phyloP scores from a whole-genome alignment of 2,888 invertebrate genomes.

The Asteroscopus sphinx region DNA sequence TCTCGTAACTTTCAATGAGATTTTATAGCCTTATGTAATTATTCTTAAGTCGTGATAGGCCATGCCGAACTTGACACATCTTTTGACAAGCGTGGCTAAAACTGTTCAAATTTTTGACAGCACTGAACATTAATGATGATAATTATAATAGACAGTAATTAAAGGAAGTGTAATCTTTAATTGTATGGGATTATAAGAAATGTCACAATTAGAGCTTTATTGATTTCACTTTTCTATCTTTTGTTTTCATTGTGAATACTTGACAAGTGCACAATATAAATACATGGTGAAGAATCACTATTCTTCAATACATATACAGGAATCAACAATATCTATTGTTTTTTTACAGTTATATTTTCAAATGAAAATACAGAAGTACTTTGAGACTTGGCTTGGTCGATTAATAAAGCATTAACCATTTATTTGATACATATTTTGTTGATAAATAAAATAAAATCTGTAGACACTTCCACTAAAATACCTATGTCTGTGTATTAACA shows the following conservation, averaged over 20 bases:
- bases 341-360: too few relatives aligned
- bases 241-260: constrained; percentile 4
- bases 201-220: constrained; percentile 10
- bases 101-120: constrained; percentile 18
- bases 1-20: constrained; percentile 5
- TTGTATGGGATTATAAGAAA: constrained; percentile 8
- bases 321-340: too few relatives aligned
- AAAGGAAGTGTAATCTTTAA: constrained; percentile 11
- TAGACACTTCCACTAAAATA: too few relatives aligned
- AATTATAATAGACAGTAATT: constrained; percentile 34
- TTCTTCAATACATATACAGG: too few relatives aligned
- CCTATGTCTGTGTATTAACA: too few relatives aligned
- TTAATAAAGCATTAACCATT: too few relatives aligned
- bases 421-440: too few relatives aligned
- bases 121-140: constrained; percentile 15
- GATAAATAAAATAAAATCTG: too few relatives aligned
- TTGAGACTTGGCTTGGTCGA: too few relatives aligned
- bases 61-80: constrained; percentile 8
- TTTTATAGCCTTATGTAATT: constrained; percentile 7
- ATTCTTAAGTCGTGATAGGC: not conserved
- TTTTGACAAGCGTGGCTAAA: constrained; percentile 27
- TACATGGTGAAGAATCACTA: too few relatives aligned
- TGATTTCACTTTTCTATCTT: constrained; percentile 20
- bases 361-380: too few relatives aligned
- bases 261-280: too few relatives aligned